phyloP scores from a whole-genome alignment of 2,888 invertebrate species.

The Trichopoda pennipes region DNA sequence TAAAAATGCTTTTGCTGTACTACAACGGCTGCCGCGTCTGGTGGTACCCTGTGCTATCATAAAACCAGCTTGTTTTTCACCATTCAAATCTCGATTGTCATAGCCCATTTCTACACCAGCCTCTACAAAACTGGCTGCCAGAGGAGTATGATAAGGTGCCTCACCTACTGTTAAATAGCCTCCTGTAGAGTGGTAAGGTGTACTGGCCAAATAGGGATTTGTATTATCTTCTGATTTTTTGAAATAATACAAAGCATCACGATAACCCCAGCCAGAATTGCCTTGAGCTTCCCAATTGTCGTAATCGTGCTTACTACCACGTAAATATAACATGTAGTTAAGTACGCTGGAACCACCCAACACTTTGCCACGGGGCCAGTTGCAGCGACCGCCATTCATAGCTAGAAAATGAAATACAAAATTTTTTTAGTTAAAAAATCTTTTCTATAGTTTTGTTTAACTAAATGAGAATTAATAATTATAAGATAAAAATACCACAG shows the following conservation, averaged over 20 bases:
- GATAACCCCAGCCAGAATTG: slow-evolving; percentile 93
- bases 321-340: slow-evolving; percentile 94
- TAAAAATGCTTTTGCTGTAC: slow-evolving; percentile 93
- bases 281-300: slow-evolving; percentile 93
- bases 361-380: slow-evolving; percentile 96
- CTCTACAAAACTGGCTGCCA: slow-evolving; percentile 90
- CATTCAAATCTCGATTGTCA: slow-evolving; percentile 92
- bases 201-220: slow-evolving; percentile 90
- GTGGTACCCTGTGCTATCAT: slow-evolving; percentile 93
- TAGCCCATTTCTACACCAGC: slow-evolving; percentile 92
- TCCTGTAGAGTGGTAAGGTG: slow-evolving; percentile 89
- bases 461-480: no score
- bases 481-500: no score
- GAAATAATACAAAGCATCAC: slow-evolving; percentile 90
- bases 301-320: slow-evolving; percentile 94
- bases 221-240: slow-evolving; percentile 95
- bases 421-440: no score
- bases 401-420: slow-evolving; percentile 81
- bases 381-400: slow-evolving; percentile 91
- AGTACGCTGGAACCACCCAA: slow-evolving; percentile 94
- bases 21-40: slow-evolving; percentile 90
- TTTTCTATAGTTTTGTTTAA: no score
- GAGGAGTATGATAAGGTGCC: slow-evolving; percentile 92
- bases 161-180: slow-evolving; percentile 92
- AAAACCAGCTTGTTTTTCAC: slow-evolving; percentile 92